Percentiles rank a stretch among this genome's conserved stretches.
These are phyloP conservation scores for Sebastes matsubarae DNA, from an alignment of 2,797 vertebrate genomes.

Conservation along the genomic window DNA sequence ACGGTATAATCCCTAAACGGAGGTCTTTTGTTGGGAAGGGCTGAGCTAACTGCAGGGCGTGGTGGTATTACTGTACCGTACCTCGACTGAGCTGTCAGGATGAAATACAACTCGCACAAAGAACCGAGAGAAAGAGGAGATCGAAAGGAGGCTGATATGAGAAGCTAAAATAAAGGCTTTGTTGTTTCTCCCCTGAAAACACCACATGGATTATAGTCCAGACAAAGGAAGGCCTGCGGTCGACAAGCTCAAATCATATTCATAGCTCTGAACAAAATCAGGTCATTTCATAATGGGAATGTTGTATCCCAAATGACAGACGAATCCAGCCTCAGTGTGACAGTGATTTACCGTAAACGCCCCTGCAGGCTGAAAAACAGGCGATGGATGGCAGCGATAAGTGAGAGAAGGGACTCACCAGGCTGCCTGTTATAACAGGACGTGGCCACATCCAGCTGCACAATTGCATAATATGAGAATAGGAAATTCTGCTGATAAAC, in stretches of 20 bases:
- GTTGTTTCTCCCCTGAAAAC: conserved; percentile 26
- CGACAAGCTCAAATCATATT: conserved; percentile 37
- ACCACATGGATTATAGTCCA: conserved; percentile 11
- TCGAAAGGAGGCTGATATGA: background rate
- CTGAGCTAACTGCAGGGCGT: conserved; percentile 52
- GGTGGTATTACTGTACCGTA: conserved; percentile 53
- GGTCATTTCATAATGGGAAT: conserved; percentile 45
- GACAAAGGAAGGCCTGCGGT: conserved; percentile 30
- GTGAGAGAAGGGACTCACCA: conserved; percentile 23
- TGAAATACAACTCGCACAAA: conserved; percentile 39
- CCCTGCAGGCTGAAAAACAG: conserved; percentile 28
- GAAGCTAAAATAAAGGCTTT: conserved; percentile 9
- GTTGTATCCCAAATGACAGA: conserved; percentile 39
- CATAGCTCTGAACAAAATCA: conserved; percentile 44
- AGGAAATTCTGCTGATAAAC: conserved; percentile 60
- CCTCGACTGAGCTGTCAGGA: conserved; percentile 45
- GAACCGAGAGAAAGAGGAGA: conserved; percentile 24
- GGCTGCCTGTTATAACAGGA: conserved; percentile 49
- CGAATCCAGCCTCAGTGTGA: conserved; percentile 24
- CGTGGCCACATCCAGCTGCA: conserved; percentile 39
- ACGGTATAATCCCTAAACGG: conserved; percentile 53
- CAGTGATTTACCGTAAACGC: conserved; percentile 37
- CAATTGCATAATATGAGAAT: conserved; percentile 42
- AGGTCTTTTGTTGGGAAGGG: conserved; percentile 61
- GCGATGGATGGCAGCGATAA: conserved; percentile 29